phyloP scores from a whole-genome alignment of 2,113 vertebrate species.

The Engraulis encrasicolus region DNA sequence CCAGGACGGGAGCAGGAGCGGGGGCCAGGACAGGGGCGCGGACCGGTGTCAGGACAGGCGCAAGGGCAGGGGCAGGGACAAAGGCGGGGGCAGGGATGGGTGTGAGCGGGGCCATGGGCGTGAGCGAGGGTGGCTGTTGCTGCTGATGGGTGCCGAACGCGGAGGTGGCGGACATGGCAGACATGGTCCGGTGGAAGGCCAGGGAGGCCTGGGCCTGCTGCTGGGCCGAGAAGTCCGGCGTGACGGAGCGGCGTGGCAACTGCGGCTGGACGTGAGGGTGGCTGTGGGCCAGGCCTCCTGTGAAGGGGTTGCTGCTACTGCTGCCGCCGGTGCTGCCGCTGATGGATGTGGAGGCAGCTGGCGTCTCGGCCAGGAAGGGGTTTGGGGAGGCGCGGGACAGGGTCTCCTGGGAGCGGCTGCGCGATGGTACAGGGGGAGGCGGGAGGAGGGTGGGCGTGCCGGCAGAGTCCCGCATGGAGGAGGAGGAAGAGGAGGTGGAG shows the following conservation, averaged over 20 bases:
- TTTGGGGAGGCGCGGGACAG: conserved; percentile 71
- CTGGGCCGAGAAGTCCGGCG: conserved; percentile 64
- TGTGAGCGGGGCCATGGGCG: conserved; percentile 47
- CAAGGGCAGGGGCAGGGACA: conserved; percentile 41
- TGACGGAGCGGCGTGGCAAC: conserved; percentile 61
- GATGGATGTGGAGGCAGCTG: conserved; percentile 71
- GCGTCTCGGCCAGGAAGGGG: conserved; percentile 68
- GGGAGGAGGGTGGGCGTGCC: conserved; percentile 69
- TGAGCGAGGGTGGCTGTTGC: too few species aligned
- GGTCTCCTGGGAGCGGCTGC: conserved; percentile 80
- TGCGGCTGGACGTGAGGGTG: neutral
- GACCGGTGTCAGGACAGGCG: too few species aligned
- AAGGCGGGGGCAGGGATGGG: conserved; percentile 53
- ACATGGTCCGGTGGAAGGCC: conserved; percentile 57
- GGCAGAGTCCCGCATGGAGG: conserved; percentile 49
- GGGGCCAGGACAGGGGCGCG: conserved; percentile 42
- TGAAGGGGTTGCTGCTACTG: conserved; percentile 83
- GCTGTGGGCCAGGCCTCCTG: conserved; percentile 53
- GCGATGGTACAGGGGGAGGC: conserved; percentile 75
- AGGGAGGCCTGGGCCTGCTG: conserved; percentile 42
- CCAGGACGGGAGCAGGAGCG: conserved; percentile 49
- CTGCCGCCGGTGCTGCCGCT: conserved; percentile 81
- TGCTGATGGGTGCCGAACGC: conserved; percentile 57
- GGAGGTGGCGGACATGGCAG: conserved; percentile 50
- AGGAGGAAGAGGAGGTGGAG: conserved; percentile 59